These are phyloP conservation scores for Threskiornis aethiopicus DNA, from an alignment of 2,797 vertebrate species.

Conservation along the genomic window DNA sequence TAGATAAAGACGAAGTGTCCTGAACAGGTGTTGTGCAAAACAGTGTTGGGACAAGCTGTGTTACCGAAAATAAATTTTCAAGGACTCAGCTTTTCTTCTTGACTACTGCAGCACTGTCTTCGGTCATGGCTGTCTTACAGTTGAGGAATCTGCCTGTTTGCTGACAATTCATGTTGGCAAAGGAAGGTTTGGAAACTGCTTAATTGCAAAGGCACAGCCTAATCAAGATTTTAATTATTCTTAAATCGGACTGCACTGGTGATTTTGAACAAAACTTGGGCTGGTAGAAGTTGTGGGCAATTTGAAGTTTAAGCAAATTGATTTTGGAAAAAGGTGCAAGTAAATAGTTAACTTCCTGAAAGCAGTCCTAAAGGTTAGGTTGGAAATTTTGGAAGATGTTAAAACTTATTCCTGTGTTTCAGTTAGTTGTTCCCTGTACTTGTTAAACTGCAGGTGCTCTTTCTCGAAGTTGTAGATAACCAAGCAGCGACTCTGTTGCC, in stretches of 20 bases:
- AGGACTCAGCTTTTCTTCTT: not conserved
- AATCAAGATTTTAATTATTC: not conserved
- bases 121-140: not conserved
- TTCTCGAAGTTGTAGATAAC: not conserved
- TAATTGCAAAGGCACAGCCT: not conserved
- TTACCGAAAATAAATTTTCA: not conserved
- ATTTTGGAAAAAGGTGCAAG: not conserved
- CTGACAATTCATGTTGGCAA: not conserved
- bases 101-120: not conserved
- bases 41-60: not conserved
- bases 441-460: not conserved
- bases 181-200: not conserved
- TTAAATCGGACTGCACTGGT: not conserved
- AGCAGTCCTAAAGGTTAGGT: not conserved
- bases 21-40: not conserved
- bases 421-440: not conserved
- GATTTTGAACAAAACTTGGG: not conserved
- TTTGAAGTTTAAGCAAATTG: not conserved
- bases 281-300: not conserved
- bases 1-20: not conserved
- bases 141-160: not conserved
- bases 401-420: not conserved
- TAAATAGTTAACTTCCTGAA: not conserved
- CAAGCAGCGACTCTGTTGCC: not conserved
- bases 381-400: not conserved